Evolutionary conservation across 2,888 invertebrate species (phyloP), one percentile per base, ranked within the genome.

Genomic region (Ceratothoa steindachneri): DNA sequence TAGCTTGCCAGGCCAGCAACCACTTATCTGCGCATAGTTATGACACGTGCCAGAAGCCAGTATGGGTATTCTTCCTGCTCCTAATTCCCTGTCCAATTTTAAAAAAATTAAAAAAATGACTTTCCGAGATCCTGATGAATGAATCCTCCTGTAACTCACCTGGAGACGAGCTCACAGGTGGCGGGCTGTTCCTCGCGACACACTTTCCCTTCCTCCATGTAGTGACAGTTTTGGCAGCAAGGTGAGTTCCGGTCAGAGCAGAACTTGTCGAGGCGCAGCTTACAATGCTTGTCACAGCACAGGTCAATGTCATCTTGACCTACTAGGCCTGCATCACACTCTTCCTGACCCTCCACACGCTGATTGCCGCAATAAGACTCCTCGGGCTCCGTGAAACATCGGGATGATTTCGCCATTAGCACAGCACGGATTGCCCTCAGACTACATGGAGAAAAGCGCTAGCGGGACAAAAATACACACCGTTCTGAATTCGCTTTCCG

Each of bases 181-280:
- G 93, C 91, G 82, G 92, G 91, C 83, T 95, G 94, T 0, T 93
- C 93, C 83, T 95, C 94, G 69, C 95, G 89, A 82, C 97, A 97
- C 67, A 84, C 83, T 41, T 82, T 83, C 3, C 83, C 84, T 2
- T 89, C 87, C 68, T 90, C 88, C 87, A 95, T 93, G 84, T 90
- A 93, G 82, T 92, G 91, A 83, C 97, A 97, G 81, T 91, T 90
- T 84, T 92, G 90, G 83, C 97, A 97, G 83, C 97, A 97, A 2
- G 95, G 95, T 0, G 95, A 95, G 85, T 98, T 97, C 85, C 95
- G 93, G 84, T 97, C 97, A 84, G 97, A 93, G 88, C 97, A 97
- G 77, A 91, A 91, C 22, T 95, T 94, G n/a, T 91, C 91, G 83
- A 91, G 89, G 67, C 93, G 88, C 64, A 97, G 85, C 83, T 92